phyloP scores from a whole-genome alignment of 2,797 vertebrate genomes.

The Neomorphus geoffroyi region DNA sequence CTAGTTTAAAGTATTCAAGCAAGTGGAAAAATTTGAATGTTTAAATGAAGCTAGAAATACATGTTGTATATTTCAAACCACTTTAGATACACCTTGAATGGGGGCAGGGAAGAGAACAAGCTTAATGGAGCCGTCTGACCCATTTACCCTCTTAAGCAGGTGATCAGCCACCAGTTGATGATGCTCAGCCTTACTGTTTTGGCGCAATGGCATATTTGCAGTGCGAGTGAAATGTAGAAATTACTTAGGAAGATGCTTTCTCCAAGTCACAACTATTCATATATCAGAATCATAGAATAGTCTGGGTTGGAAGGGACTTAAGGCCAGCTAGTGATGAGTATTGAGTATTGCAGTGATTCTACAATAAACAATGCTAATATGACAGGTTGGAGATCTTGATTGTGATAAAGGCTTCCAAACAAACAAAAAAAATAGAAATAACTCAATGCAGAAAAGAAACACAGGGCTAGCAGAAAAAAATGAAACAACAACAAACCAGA shows the following conservation, averaged over 20 bases:
- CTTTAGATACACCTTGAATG: not conserved
- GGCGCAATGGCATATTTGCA: constrained; percentile 49
- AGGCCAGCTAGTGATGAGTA: too few species aligned
- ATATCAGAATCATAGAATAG: too few species aligned
- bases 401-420: not conserved
- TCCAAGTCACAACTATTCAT: not conserved
- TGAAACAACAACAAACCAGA: accelerated
- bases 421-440: not conserved
- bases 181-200: constrained; percentile 52
- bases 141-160: constrained; percentile 64
- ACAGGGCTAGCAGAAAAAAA: not conserved
- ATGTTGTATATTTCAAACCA: not conserved
- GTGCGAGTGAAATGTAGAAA: not conserved
- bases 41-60: not conserved
- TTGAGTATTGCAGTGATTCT: not conserved
- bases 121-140: constrained; percentile 62
- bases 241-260: too few species aligned
- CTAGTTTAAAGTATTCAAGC: not conserved
- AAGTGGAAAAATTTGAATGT: not conserved
- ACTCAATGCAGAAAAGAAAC: not conserved
- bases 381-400: not conserved
- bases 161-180: constrained; percentile 68
- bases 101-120: not conserved
- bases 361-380: not conserved
- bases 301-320: too few species aligned